phyloP scores from a whole-genome alignment of 1,140 invertebrate species.

The Venturia canescens region DNA sequence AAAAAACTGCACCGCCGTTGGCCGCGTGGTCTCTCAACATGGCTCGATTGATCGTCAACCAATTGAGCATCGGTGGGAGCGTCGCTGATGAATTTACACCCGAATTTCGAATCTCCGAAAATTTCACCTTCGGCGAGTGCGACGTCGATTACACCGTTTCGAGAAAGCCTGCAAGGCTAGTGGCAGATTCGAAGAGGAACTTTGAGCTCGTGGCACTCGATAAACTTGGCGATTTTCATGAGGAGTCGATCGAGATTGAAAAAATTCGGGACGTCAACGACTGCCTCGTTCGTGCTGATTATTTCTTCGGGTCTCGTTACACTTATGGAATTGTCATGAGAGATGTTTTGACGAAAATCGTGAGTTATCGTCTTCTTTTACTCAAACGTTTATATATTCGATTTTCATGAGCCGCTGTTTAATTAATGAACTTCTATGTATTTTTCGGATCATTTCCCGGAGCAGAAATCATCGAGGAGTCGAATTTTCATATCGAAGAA shows the following conservation, averaged over 20 bases:
- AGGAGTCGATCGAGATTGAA: conserved; percentile 57
- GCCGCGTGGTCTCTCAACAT: conserved; percentile 59
- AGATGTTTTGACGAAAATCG: conserved; percentile 53
- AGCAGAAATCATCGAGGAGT: conserved; percentile 56
- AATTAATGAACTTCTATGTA: conserved; percentile 13
- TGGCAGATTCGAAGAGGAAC: conserved; percentile 42
- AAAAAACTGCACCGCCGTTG: conserved; percentile 44
- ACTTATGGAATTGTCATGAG: conserved; percentile 44
- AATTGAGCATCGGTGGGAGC: conserved; percentile 62
- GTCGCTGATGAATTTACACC: conserved; percentile 51
- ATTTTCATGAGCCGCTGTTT: too few species aligned
- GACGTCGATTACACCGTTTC: conserved; percentile 64
- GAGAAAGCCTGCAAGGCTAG: conserved; percentile 43
- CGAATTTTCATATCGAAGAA: conserved; percentile 56
- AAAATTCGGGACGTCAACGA: conserved; percentile 62
- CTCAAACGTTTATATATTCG: not conserved
- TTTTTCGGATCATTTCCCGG: too few species aligned
- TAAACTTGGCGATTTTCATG: conserved; percentile 51
- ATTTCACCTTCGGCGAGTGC: conserved; percentile 69
- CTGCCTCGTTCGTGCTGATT: conserved; percentile 56
- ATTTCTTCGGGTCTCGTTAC: conserved; percentile 56
- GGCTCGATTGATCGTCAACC: conserved; percentile 63
- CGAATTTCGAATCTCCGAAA: conserved; percentile 65
- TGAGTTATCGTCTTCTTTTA: conserved; percentile 47
- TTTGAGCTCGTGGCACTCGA: conserved; percentile 57